A percentile compares a stretch with the other conserved stretches of the same genome.
phyloP scores from a whole-genome alignment of 2,113 vertebrate genomes.

The Muntiacus reevesi region DNA sequence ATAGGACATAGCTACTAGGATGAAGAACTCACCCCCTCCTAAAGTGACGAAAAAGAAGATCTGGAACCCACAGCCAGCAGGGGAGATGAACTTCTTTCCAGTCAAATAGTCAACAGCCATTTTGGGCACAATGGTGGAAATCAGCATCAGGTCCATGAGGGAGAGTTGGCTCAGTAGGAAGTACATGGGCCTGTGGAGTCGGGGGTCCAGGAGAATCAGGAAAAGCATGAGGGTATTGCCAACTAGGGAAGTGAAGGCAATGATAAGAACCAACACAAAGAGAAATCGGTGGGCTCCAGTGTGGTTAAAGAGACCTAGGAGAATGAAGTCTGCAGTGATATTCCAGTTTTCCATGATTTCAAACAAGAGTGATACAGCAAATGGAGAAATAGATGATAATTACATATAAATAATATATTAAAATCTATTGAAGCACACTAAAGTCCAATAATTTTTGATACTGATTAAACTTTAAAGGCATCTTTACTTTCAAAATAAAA shows the following conservation, averaged over 20 bases:
- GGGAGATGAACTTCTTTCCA: background rate
- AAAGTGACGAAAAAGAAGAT: background rate
- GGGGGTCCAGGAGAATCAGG: background rate
- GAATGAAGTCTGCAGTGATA: background rate
- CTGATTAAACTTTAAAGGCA: no score
- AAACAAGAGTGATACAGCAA: background rate
- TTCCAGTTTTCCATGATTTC: background rate
- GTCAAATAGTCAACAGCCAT: background rate
- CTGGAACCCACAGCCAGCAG: background rate
- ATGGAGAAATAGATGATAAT: background rate
- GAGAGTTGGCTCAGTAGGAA: background rate
- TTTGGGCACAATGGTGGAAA: background rate
- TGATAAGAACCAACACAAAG: background rate
- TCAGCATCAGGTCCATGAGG: background rate
- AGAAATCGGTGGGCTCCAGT: background rate
- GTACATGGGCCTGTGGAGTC: background rate
- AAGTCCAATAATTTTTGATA: background rate
- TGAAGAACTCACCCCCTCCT: background rate
- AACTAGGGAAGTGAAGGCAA: fast-evolving
- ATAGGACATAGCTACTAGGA: background rate
- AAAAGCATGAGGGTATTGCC: background rate
- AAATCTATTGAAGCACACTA: background rate
- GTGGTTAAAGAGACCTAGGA: background rate
- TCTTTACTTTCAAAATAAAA: background rate
- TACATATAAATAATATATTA: background rate